Evolutionary conservation across 2,888 invertebrate genomes (phyloP), one percentile per base, ranked within the genome.

Genomic region (Ctena decussata): DNA sequence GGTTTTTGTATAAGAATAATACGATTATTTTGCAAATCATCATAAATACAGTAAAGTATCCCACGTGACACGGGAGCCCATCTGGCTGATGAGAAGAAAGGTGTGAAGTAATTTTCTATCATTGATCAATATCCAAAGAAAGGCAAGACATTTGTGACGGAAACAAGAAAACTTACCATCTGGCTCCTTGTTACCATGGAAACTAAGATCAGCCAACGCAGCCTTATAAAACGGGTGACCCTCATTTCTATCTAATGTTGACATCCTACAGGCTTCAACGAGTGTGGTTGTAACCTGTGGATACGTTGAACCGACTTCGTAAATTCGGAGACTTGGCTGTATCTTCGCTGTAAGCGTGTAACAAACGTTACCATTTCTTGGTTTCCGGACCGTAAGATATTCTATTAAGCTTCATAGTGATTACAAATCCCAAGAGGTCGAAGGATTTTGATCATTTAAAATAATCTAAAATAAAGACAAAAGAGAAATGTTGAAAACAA

Each of bases 71-170:
- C 8, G 46, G 79, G 78, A 81, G n/a, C 91, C 80, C 91, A 92
- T 91, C 89, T 91, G 92, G 79, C 71, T 69, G 49, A 60, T 72
- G 77, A 82, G 80, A 37, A 30, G 24, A 15, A 75, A 90, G 91
- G 92, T 92, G 92, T 91, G 86, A 92, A 89, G 87, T 87, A 89
- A 92, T 92, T 91, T 92, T 80, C 77, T 41, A 41, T 37, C 49
- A 73, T 71, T 76, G 77, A 79, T 84, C 71, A 35, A 30, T 65
- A 65, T 35, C 65, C 5, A 11, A 53, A 0, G 35, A 35, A 65
- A 57, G 35, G 35, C 65, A 65, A 65, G 65, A 65, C 65, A 65
- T 65, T n/a, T n/a, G n/a, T n/a, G n/a, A n/a, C n/a, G n/a, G n/a
- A n/a, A n/a, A n/a, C n/a, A 44, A n/a, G n/a, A n/a, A n/a, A n/a